Conservation (phyloP, 64 coral and sea anemone genomes). For the Platygyra sinensis region DNA sequence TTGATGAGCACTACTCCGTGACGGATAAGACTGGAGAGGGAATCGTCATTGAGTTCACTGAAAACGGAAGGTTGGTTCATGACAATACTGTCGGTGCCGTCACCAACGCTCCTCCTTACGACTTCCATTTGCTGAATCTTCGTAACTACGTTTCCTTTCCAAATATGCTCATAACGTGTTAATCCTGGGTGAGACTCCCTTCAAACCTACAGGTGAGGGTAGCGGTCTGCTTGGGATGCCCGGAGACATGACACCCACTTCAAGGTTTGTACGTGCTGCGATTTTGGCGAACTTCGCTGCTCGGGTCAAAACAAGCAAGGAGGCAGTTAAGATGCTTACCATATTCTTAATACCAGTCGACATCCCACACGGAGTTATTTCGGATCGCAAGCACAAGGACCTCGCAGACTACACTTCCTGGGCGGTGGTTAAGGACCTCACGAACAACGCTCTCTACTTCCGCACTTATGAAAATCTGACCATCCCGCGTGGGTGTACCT, state of each 20-base stretch:
- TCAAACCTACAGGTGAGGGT: neutral
- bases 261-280: slow-evolving; percentile 16
- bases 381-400: neutral
- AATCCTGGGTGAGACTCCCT: neutral
- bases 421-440: slow-evolving; percentile 11
- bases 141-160: slow-evolving; percentile 18
- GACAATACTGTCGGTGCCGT: neutral
- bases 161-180: neutral
- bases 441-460: neutral
- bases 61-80: neutral
- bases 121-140: neutral
- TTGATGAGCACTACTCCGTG: neutral
- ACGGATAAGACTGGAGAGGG: neutral
- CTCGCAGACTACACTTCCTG: slow-evolving; percentile 1
- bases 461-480: neutral
- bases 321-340: slow-evolving; percentile 1
- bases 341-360: slow-evolving; percentile 14
- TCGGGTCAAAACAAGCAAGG: neutral
- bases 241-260: slow-evolving; percentile 1
- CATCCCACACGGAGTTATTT: neutral
- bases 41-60: slow-evolving; percentile 22
- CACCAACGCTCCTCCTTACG: slow-evolving; percentile 19
- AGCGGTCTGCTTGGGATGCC: slow-evolving; percentile 3
- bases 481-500: neutral
- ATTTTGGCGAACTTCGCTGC: neutral